phyloP scores from a whole-genome alignment of 2,888 invertebrate genomes.

The Zygogramma bicolorata region DNA sequence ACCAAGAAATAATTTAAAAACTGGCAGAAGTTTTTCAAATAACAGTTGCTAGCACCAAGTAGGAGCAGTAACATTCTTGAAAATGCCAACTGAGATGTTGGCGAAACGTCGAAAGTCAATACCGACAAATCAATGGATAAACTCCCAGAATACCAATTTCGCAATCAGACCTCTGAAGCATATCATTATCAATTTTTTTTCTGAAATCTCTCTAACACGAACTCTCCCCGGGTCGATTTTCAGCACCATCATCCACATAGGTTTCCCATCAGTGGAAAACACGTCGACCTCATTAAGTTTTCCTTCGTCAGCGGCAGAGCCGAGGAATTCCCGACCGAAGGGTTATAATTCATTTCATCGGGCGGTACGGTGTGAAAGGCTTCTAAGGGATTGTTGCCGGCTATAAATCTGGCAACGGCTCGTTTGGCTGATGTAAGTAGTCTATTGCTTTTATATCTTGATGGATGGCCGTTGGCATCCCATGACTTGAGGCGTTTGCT shows the following conservation, averaged over 20 bases:
- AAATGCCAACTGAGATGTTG: too few relatives aligned
- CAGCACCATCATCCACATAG: not conserved
- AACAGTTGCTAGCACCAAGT: too few relatives aligned
- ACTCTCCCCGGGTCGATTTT: not conserved
- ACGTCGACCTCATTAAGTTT: not conserved
- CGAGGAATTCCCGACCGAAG: conserved; percentile 26
- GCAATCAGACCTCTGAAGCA: too few relatives aligned
- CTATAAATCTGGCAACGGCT: conserved; percentile 9
- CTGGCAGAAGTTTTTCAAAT: too few relatives aligned
- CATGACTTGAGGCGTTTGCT: not conserved
- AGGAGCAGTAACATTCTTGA: too few relatives aligned
- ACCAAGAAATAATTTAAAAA: too few relatives aligned
- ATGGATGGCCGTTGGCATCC: not conserved
- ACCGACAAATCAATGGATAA: too few relatives aligned
- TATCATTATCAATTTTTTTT: too few relatives aligned
- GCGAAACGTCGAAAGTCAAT: too few relatives aligned
- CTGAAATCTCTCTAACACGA: too few relatives aligned
- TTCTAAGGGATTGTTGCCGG: conserved; percentile 19
- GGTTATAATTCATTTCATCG: conserved; percentile 35
- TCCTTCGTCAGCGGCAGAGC: not conserved
- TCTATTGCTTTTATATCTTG: conserved; percentile 13
- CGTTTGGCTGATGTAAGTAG: conserved; percentile 9
- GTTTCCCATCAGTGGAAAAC: not conserved
- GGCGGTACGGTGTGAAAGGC: conserved; percentile 16
- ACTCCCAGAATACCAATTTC: too few relatives aligned